Evolutionary conservation across 2,888 invertebrate genomes (phyloP).

Genomic region (Drosophila borealis): DNA sequence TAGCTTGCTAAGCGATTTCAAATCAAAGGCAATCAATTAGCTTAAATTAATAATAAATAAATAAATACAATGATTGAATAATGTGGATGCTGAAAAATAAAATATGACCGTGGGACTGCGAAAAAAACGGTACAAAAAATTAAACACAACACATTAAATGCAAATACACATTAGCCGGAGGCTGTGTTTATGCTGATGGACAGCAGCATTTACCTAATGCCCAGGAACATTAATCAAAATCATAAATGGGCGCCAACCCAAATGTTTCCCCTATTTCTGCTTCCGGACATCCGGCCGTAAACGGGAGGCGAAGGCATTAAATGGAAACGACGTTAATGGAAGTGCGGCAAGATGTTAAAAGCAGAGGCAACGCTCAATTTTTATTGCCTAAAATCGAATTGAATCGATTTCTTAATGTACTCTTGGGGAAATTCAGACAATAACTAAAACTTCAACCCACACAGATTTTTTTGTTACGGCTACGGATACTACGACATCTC

Average conservation of each 20-base stretch:
- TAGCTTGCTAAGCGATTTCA: slow-evolving; percentile 16
- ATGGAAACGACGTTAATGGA: slow-evolving; percentile 43
- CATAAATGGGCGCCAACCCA: slow-evolving; percentile 59
- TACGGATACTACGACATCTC: slow-evolving; percentile 46
- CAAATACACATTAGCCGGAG: slow-evolving; percentile 70
- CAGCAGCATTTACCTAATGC: slow-evolving; percentile 66
- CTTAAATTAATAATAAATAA: slow-evolving; percentile 55
- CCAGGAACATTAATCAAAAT: slow-evolving; percentile 74
- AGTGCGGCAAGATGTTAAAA: slow-evolving; percentile 29
- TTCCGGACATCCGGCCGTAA: slow-evolving; percentile 35
- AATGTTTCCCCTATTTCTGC: slow-evolving; percentile 19
- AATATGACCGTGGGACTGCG: slow-evolving; percentile 20
- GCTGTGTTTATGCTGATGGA: slow-evolving; percentile 64
- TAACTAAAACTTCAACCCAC: slow-evolving; percentile 27
- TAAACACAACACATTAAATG: slow-evolving; percentile 75
- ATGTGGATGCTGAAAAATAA: slow-evolving; percentile 22
- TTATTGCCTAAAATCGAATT: slow-evolving; percentile 70
- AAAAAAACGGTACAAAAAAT: slow-evolving; percentile 54
- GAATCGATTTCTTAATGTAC: slow-evolving; percentile 76
- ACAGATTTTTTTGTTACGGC: slow-evolving; percentile 4
- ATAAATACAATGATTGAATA: slow-evolving; percentile 6
- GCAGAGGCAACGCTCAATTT: slow-evolving; percentile 69
- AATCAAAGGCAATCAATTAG: slow-evolving; percentile 46
- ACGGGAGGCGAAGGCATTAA: slow-evolving; percentile 41
- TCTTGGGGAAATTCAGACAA: slow-evolving; percentile 36